Evolutionary conservation across 2,113 vertebrate species (phyloP).

Genomic region (Trochalopteron elliotii): DNA sequence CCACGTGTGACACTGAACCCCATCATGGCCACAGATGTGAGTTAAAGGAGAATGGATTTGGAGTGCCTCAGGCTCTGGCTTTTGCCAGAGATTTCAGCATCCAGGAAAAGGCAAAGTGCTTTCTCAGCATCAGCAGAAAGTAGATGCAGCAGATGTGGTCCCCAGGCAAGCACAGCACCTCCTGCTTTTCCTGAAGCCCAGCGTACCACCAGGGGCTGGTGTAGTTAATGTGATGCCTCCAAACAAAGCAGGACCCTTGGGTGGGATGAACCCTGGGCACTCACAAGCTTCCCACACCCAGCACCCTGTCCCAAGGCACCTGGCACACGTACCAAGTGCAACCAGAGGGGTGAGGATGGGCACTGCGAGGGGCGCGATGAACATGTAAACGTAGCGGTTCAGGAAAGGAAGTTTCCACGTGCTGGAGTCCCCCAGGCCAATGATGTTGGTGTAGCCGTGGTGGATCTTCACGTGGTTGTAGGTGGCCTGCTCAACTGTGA

Average conservation of each 20-base stretch:
- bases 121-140: neutral
- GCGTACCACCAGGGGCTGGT: neutral
- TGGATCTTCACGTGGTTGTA: constrained; percentile 89
- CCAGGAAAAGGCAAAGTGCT: neutral
- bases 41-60: neutral
- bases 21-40: neutral
- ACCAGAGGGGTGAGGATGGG: constrained; percentile 88
- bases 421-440: constrained; percentile 92
- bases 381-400: constrained; percentile 86
- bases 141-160: neutral
- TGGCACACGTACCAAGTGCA: constrained; percentile 78
- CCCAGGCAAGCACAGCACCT: neutral
- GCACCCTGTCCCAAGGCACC: neutral
- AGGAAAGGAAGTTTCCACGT: constrained; percentile 87
- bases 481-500: constrained; percentile 77
- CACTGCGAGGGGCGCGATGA: constrained; percentile 82
- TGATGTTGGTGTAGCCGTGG: constrained; percentile 89
- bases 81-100: neutral
- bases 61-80: neutral
- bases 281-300: neutral
- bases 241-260: neutral
- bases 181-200: neutral
- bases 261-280: neutral
- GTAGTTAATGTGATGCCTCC: neutral
- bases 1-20: accelerated